Conservation (phyloP, 2,888 invertebrate species). For the Tinea trinotella region DNA sequence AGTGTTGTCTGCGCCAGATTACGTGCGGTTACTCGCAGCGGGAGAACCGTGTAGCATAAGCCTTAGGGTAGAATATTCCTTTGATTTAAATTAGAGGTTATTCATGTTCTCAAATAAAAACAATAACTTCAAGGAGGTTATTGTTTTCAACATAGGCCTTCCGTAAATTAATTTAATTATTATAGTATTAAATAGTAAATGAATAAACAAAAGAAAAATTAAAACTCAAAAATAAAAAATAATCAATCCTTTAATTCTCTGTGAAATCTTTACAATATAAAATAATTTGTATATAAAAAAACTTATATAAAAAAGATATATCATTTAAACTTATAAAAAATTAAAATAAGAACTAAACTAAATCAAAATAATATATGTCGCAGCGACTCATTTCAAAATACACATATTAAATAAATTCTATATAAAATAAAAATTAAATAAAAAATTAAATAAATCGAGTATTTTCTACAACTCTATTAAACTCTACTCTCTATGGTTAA, state of each 20-base stretch:
- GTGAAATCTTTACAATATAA: conserved; percentile 53
- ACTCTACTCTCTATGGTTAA: conserved; percentile 45
- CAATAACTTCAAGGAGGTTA: too few relatives aligned
- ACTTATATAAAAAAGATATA: too few relatives aligned
- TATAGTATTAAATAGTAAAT: conserved; percentile 1
- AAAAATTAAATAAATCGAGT: conserved; percentile 71
- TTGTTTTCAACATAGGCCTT: conserved; percentile 5
- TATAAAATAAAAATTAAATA: conserved; percentile 57
- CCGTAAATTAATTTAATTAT: neutral
- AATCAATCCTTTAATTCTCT: conserved; percentile 66
- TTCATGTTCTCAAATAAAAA: too few relatives aligned
- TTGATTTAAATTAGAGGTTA: too few relatives aligned
- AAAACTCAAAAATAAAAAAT: conserved; percentile 44
- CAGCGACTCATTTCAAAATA: conserved; percentile 50
- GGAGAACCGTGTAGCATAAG: too few relatives aligned
- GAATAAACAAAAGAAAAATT: conserved; percentile 26
- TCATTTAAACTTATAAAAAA: conserved; percentile 10
- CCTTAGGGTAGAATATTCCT: too few relatives aligned
- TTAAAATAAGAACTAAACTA: conserved; percentile 3
- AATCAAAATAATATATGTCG: conserved; percentile 40
- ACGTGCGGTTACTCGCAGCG: too few relatives aligned
- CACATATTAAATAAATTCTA: conserved; percentile 43
- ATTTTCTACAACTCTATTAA: conserved; percentile 65
- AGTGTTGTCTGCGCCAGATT: too few relatives aligned
- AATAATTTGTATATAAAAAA: conserved; percentile 27